A percentile compares a stretch with the other conserved stretches of the same genome.
Conservation (phyloP, 1,140 invertebrate species). For the Heterodera schachtii region DNA sequence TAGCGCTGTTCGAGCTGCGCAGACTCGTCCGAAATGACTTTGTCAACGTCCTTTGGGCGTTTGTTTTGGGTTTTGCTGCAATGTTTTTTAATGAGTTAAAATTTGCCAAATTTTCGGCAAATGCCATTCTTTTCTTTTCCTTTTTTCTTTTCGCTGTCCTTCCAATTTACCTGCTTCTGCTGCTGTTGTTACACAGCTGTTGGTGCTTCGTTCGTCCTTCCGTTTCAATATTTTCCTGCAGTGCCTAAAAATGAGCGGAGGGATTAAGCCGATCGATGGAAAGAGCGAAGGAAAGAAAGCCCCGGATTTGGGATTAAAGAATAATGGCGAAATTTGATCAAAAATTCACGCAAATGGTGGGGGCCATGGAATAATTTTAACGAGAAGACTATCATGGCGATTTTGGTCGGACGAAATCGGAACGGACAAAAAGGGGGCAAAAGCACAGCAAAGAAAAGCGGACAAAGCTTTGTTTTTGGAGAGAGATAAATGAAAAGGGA, state of each 20-base stretch:
- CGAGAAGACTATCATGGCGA: neutral
- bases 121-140: neutral
- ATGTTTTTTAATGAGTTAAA: neutral
- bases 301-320: neutral
- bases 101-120: neutral
- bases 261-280: neutral
- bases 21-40: neutral
- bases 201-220: conserved; percentile 35
- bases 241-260: conserved; percentile 30
- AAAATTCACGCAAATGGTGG: neutral
- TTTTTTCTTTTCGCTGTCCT: too few species aligned
- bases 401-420: neutral
- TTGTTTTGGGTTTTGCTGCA: neutral
- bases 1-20: conserved; percentile 30
- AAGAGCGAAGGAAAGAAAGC: neutral
- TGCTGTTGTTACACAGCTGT: conserved; percentile 14
- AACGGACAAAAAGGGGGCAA: neutral
- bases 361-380: neutral
- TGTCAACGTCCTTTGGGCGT: neutral
- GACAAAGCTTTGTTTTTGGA: too few species aligned
- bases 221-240: conserved; percentile 41
- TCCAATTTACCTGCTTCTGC: neutral
- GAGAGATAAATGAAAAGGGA: too few species aligned
- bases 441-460: neutral
- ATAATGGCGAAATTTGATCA: neutral